These are phyloP conservation scores for Zaprionus kolodkinae DNA, from an alignment of 1,140 invertebrate genomes.

Conservation along the genomic window DNA sequence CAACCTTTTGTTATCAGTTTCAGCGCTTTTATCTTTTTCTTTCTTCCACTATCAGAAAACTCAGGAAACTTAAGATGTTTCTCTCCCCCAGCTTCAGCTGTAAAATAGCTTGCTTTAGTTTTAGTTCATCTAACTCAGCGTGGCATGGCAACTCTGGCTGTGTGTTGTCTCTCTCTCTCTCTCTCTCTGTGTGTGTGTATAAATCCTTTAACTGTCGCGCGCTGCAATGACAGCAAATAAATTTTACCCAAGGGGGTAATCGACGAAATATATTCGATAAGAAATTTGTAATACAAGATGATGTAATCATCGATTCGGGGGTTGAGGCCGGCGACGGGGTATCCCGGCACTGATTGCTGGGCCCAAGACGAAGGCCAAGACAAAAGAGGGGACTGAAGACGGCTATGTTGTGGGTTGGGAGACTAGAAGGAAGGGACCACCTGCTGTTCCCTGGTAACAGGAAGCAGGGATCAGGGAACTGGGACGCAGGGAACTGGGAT, in stretches of 20 bases:
- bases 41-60: not conserved
- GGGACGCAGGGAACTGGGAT: too few species aligned
- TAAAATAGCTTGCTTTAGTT: not conserved
- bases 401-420: not conserved
- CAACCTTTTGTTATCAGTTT: not conserved
- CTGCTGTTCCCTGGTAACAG: conserved; percentile 42
- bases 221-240: conserved; percentile 82
- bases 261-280: conserved; percentile 83
- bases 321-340: conserved; percentile 17
- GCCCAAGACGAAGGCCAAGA: conserved; percentile 9
- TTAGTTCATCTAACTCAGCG: not conserved
- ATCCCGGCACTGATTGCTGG: conserved; percentile 62
- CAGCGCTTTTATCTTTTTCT: not conserved
- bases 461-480: too few species aligned
- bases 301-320: conserved; percentile 77
- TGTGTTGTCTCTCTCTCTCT: conserved; percentile 2
- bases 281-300: conserved; percentile 81
- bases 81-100: not conserved
- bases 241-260: conserved; percentile 84
- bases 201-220: conserved; percentile 83
- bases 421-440: conserved; percentile 29
- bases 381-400: not conserved
- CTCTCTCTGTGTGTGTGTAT: conserved; percentile 56
- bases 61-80: not conserved
- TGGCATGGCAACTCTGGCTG: conserved; percentile 20